phyloP scores from a whole-genome alignment of 2,797 vertebrate species.

The Myoxocephalus aenaeus region DNA sequence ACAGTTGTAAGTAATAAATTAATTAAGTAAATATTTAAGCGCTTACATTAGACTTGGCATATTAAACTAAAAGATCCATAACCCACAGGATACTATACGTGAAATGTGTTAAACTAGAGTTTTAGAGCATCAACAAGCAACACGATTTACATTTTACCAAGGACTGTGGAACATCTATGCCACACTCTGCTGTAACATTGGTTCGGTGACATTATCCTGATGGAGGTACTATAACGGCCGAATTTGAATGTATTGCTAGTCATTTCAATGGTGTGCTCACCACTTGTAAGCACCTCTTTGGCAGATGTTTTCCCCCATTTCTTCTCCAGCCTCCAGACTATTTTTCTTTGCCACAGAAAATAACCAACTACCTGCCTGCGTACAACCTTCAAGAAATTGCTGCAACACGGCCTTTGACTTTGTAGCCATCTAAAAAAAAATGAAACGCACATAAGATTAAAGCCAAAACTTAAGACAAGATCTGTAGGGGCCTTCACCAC shows the following conservation, averaged over 20 bases:
- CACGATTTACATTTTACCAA: neutral
- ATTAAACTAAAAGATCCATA: neutral
- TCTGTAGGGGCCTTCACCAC: conserved; percentile 20
- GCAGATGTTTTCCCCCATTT: neutral
- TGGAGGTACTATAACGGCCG: neutral
- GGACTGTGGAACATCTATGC: neutral
- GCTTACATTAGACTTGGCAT: neutral
- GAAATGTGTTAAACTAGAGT: neutral
- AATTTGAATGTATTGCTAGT: neutral
- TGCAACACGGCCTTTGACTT: conserved; percentile 22
- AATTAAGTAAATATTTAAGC: neutral
- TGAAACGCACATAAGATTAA: conserved; percentile 56
- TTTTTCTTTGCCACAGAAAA: neutral
- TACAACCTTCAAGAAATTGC: conserved; percentile 15
- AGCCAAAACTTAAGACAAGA: conserved; percentile 23
- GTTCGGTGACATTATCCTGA: too few relatives aligned
- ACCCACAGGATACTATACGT: neutral
- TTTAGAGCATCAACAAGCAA: neutral
- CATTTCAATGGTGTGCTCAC: neutral
- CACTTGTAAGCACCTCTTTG: neutral
- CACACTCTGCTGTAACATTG: neutral
- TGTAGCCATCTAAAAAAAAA: conserved; percentile 27
- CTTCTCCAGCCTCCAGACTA: fast-evolving
- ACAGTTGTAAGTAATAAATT: neutral
- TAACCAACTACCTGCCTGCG: neutral